Conservation (phyloP, 2,888 invertebrate species). For the Andricus curvator region DNA sequence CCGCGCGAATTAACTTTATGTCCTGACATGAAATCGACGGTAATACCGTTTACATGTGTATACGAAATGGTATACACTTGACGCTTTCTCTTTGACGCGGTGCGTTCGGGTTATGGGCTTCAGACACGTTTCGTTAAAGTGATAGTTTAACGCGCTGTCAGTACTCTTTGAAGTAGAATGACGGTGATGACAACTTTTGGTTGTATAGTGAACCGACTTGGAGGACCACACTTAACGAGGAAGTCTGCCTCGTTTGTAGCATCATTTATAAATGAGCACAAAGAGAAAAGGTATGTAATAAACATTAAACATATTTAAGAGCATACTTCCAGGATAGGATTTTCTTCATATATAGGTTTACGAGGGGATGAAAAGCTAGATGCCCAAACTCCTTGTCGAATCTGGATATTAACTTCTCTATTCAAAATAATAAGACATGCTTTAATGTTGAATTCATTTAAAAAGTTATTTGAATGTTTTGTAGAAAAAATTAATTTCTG, state of each 20-base stretch:
- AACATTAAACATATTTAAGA: slow-evolving; percentile 1
- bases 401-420: too few species aligned
- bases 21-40: slow-evolving; percentile 20
- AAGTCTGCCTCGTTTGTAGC: slow-evolving; percentile 36
- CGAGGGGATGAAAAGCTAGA: neutral
- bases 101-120: slow-evolving; percentile 32
- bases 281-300: neutral
- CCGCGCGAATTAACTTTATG: slow-evolving; percentile 31
- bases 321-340: neutral
- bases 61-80: slow-evolving; percentile 27
- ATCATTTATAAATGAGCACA: slow-evolving; percentile 34
- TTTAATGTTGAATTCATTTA: too few species aligned
- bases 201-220: slow-evolving; percentile 50
- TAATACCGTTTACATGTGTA: slow-evolving; percentile 26
- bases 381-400: neutral
- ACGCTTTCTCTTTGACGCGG: slow-evolving; percentile 36
- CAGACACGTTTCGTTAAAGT: slow-evolving; percentile 44
- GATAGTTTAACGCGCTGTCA: slow-evolving; percentile 55
- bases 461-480: too few species aligned
- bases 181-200: slow-evolving; percentile 52
- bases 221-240: slow-evolving; percentile 39
- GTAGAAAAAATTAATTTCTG: too few species aligned
- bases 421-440: too few species aligned
- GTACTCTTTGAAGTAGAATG: slow-evolving; percentile 51
- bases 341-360: slow-evolving; percentile 21